A percentile compares a stretch with the other conserved stretches of the same genome.
phyloP scores from a whole-genome alignment of 2,888 invertebrate genomes.

The Hypsopygia costalis region DNA sequence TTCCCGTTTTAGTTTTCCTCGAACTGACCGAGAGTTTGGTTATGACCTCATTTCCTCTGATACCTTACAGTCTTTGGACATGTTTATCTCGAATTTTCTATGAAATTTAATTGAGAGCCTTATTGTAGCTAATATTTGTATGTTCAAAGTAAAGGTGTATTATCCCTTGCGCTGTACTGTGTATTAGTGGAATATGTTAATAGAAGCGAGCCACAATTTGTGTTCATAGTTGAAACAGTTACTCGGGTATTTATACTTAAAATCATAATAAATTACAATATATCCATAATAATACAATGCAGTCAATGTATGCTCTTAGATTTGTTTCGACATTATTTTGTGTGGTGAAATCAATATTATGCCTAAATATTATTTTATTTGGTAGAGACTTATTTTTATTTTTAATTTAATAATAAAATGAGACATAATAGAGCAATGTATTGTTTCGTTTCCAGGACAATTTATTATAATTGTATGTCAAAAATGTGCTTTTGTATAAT shows the following conservation, averaged over 20 bases:
- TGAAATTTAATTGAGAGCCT: conserved; percentile 46
- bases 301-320: conserved; percentile 46
- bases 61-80: conserved; percentile 33
- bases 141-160: conserved; percentile 49
- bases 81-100: conserved; percentile 56
- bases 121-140: conserved; percentile 56
- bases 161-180: conserved; percentile 57
- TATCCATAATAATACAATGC: conserved; percentile 55
- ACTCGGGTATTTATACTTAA: conserved; percentile 53
- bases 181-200: conserved; percentile 59
- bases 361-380: conserved; percentile 49
- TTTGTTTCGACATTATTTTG: conserved; percentile 50
- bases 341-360: conserved; percentile 66
- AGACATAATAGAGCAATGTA: conserved; percentile 66
- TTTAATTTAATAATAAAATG: conserved; percentile 56
- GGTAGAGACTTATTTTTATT: conserved; percentile 40
- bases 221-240: conserved; percentile 73
- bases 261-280: conserved; percentile 66
- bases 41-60: conserved; percentile 39
- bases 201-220: conserved; percentile 72
- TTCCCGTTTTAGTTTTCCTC: conserved; percentile 35
- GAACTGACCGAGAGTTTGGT: conserved; percentile 41
- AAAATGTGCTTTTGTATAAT: conserved; percentile 48
- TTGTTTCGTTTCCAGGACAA: conserved; percentile 32
- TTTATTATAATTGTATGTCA: conserved; percentile 17